Evolutionary conservation across 2,797 vertebrate species (phyloP).

Genomic region (Ispidina picta): DNA sequence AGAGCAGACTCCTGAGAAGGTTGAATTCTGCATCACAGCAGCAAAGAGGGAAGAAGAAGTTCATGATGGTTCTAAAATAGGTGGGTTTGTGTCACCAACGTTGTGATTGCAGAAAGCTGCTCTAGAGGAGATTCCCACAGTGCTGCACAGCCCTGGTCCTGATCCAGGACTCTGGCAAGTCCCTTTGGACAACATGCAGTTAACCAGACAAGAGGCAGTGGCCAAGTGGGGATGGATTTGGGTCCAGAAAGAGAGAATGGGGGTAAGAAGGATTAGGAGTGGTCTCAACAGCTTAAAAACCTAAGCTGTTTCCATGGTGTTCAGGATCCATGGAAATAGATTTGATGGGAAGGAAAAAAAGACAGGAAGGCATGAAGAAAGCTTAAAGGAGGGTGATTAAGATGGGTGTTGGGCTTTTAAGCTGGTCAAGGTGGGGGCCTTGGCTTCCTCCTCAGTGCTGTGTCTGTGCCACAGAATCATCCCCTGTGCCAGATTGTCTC

Average conservation of each 20-base stretch:
- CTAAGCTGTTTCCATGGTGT: neutral
- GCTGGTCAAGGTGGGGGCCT: neutral
- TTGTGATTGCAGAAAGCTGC: neutral
- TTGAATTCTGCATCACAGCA: neutral
- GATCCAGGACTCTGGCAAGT: neutral
- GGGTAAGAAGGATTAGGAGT: neutral
- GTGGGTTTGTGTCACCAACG: neutral
- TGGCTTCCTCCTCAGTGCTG: neutral
- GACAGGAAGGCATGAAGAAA: neutral
- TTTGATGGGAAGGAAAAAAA: neutral
- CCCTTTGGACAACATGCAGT: neutral
- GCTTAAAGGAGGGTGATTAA: neutral
- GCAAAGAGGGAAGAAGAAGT: neutral
- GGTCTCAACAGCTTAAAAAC: neutral
- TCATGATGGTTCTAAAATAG: fast-evolving
- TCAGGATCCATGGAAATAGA: neutral
- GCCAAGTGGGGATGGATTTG: neutral
- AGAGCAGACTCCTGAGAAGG: neutral
- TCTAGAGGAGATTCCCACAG: neutral
- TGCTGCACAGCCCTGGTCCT: fast-evolving
- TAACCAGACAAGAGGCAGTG: neutral
- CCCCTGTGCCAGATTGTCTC: neutral
- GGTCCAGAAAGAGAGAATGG: neutral
- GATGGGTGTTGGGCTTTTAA: neutral
- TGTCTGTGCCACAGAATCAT: neutral